Base-by-base conservation (phyloP, 2,888 invertebrate species). In the Axea sp. region DNA sequence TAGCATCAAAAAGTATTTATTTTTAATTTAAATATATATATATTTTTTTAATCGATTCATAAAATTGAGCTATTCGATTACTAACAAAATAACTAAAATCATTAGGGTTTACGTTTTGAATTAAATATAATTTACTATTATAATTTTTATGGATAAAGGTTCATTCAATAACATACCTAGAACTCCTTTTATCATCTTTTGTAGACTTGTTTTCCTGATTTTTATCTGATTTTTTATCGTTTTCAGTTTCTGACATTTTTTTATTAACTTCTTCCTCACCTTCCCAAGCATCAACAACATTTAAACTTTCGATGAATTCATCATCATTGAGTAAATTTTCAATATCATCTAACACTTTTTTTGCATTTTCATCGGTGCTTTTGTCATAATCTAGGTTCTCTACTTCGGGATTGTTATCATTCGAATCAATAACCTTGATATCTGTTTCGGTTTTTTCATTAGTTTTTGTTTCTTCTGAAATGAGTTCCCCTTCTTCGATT, bases 251-350 rank as follows among this genome's bases (percentile, higher is more conserved):
- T 68, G 24, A 1, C 6, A 1, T 24, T 7, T 7, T 73, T 57
- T 55, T 77, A 28, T 68, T 79, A 8, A 7, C 28, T 8, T 83
- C 83, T 37, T 85, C 83, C 1, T 86, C 86, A 0, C 85, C 84
- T 22, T 85, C 85, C 86, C 86, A 86, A 0, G 84, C 80, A n/a
- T 87, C 87, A 0, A 85, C 83, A 0, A 86, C 84, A 17, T 87
- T 83, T 22, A 87, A 76, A 19, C 83, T 84, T 45, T 83, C 73
- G 77, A 87, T 84, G 24, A 84, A 85, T 15, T 84, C 86, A 67
- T 86, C 85, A 41, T 86, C 86, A 6, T 85, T 81, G 3, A 86
- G 73, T 26, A 85, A 82, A 57, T 83, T 84, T 60, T 84, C 84
- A 5, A 86, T 77, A 19, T 86, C 85, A 37, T 86, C 86, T 0